Conservation (phyloP, 2,888 invertebrate genomes). For the Diarsia mendica region DNA sequence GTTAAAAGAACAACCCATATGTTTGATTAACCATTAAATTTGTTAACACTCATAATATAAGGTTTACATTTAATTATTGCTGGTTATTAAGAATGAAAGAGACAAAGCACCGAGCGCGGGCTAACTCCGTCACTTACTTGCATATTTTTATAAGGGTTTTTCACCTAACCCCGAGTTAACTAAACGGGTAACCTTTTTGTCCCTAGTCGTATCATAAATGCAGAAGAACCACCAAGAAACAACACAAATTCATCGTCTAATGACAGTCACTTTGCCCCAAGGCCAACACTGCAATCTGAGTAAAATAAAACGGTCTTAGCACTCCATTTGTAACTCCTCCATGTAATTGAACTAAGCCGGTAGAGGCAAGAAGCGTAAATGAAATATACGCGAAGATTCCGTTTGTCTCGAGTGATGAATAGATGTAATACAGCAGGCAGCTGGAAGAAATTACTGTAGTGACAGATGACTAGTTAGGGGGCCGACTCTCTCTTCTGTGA, state of each 20-base stretch:
- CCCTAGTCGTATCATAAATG: background rate
- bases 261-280: slow-evolving; percentile 5
- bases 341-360: slow-evolving; percentile 32
- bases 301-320: slow-evolving; percentile 5
- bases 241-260: background rate
- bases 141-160: background rate
- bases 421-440: slow-evolving; percentile 29
- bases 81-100: background rate
- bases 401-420: slow-evolving; percentile 52
- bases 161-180: background rate
- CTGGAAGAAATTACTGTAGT: slow-evolving; percentile 44
- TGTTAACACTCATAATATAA: background rate
- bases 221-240: background rate
- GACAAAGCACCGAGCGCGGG: background rate
- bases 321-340: slow-evolving; percentile 35
- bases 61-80: background rate
- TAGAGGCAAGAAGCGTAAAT: slow-evolving; percentile 43
- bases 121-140: background rate
- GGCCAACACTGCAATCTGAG: background rate
- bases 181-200: background rate
- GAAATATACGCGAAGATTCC: slow-evolving; percentile 44
- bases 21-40: background rate
- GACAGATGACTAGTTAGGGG: slow-evolving; percentile 31
- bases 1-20: background rate
- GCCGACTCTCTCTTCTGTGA: background rate